Evolutionary conservation across 1,140 invertebrate species (phyloP), one percentile per base, ranked within the genome.

Genomic region (Ganaspis sp.): DNA sequence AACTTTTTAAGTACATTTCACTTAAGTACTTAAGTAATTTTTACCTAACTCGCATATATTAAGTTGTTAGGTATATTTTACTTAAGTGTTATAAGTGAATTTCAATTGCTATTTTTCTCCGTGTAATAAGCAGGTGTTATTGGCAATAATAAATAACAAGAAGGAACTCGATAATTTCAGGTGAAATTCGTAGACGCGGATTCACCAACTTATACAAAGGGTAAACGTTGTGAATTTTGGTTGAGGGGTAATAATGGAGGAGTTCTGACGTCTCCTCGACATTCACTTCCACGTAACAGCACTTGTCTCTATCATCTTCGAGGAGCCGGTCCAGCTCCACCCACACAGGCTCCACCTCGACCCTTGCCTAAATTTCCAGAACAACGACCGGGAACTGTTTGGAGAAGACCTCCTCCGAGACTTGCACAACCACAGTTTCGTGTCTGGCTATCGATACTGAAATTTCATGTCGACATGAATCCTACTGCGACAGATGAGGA

Each of bases 141-240:
- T 34, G 29, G 2, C 6, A 45, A 15, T 45, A 15, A 45, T 15
- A 0, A 45, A 45, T 2, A n/a, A 34, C 29, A 34, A 6, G 29
- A 6, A 34, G 6, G 6, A 34, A 34, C 2, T 34, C 6, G 29
- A 3, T 2, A 58, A 64, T 86, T 87, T 1, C 81, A 96, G 94
- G 95, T 97, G 19, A 94, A 94, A 86, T 96, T 96, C 82, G 95
- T 97, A 15, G 95, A 96, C 86, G 93, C 94, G 53, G 94, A 96
- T 83, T 95, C 95, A 11, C 94, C 95, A 8, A 94, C 94, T 9
- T 97, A 95, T 87, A 94, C 95, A 0, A 94, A 94, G 83, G 96
- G 95, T 81, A 96, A 97, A 85, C 94, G 94, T 2, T 98, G 96
- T 85, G 96, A 97, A 85, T 97, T 97, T 84, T 96, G 96, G 94